Evolutionary conservation across 2,888 invertebrate species (phyloP), one percentile per base, ranked within the genome.

Genomic region (Copidosoma aretas): DNA sequence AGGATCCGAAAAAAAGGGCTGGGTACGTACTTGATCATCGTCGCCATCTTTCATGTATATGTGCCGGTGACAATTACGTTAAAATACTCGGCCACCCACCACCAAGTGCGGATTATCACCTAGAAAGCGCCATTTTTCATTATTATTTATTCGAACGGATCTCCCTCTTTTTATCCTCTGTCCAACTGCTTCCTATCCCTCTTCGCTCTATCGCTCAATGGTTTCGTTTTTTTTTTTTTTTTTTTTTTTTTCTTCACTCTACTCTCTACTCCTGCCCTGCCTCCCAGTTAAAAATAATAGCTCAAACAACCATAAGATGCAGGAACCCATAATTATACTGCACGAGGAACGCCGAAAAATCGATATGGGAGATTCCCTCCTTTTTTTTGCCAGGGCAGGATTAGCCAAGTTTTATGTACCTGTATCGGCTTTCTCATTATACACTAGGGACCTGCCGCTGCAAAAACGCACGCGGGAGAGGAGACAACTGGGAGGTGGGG

Each of bases 21-120:
- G n/a, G n/a, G 32, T 32, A 32, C 43, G 43, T 12, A 46, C 43
- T 17, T 17, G 43, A 2, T 14, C 43, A 12, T 46, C 15, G 17
- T 8, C 12, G 43, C 43, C 43, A 32, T 5, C 32, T 32, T 32
- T n/a, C n/a, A n/a, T n/a, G 8, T 32, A 8, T 8, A 32, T 8
- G 32, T 65, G 63, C 68, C 71, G 67, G 74, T 71, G 75, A 77
- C 75, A 75, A 79, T 79, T 75, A 77, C 75, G 73, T 75, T 73
- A 74, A 75, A 76, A 17, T 71, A 70, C 67, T 60, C 57, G 64
- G n/a, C 43, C 15, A 17, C 43, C 43, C 43, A 17, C 43, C 43
- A 17, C 43, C 32, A 24, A 69, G 57, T 68, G 61, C 65, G 70
- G 68, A 72, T 72, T 70, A 72, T 70, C 70, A 56, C 63, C 39